Evolutionary conservation across 2,113 vertebrate genomes (phyloP).

Genomic region (Pteruthius melanotis): DNA sequence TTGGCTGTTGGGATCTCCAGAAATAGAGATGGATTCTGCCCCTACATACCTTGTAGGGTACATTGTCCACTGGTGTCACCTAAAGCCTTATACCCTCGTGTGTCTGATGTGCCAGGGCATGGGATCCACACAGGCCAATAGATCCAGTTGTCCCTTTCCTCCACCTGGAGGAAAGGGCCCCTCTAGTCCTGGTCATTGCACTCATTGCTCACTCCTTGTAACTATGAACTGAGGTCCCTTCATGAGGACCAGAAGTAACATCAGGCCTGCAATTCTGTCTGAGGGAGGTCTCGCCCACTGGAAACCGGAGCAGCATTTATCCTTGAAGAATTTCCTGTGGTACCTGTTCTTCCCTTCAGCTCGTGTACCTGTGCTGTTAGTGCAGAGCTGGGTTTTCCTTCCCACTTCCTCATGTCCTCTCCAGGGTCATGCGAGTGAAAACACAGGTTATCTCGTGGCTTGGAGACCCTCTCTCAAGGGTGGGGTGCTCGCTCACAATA

Average conservation of each 20-base stretch:
- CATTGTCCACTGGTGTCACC: not conserved
- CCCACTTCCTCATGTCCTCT: not conserved
- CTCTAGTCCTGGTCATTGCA: not conserved
- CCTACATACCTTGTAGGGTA: too few relatives aligned
- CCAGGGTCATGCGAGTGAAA: not conserved
- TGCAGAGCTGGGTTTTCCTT: not conserved
- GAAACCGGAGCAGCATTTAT: not conserved
- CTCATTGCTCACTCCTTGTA: not conserved
- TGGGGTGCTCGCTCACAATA: not conserved
- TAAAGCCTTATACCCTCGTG: not conserved
- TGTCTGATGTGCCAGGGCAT: not conserved
- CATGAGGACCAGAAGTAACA: not conserved
- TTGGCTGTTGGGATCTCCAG: not conserved
- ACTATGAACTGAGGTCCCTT: not conserved
- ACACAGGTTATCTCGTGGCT: not conserved
- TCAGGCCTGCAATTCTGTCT: not conserved
- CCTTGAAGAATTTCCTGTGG: not conserved
- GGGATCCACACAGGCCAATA: not conserved
- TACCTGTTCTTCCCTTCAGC: not conserved
- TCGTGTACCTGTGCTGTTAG: accelerated
- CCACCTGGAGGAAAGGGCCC: not conserved
- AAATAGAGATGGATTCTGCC: not conserved
- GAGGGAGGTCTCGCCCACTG: not conserved
- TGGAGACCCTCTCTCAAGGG: not conserved
- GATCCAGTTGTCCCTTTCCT: not conserved